A percentile compares a stretch with the other conserved stretches of the same genome.
These are phyloP conservation scores for Anabas testudineus DNA, from an alignment of 2,797 vertebrate species.

Conservation along the genomic window DNA sequence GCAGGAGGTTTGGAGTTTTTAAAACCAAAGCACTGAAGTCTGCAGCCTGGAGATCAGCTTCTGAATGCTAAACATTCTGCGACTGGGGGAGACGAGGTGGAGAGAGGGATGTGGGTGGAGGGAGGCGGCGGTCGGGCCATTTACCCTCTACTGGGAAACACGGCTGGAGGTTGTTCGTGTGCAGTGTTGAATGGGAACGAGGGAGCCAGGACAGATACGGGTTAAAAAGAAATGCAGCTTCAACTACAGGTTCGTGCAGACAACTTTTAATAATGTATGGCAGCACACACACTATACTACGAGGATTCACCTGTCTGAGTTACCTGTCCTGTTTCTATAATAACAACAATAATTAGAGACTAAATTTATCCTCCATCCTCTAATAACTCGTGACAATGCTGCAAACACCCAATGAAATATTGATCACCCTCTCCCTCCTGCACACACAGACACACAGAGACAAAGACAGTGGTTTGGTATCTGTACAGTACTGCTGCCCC, in stretches of 20 bases:
- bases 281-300: not conserved
- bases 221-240: conserved; percentile 13
- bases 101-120: conserved; percentile 5
- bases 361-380: conserved; percentile 4
- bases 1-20: not conserved
- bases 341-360: conserved; percentile 10
- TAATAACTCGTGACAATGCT: conserved; percentile 27
- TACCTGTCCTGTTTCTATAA: not conserved
- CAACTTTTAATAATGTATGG: conserved; percentile 56
- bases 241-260: conserved; percentile 22
- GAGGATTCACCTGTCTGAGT: conserved; percentile 14
- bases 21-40: conserved; percentile 21
- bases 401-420: conserved; percentile 53
- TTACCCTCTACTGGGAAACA: conserved; percentile 10
- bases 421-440: conserved; percentile 37
- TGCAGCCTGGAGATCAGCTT: conserved; percentile 38
- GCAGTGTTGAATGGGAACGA: conserved; percentile 23
- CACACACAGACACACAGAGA: conserved; percentile 26
- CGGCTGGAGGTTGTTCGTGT: conserved; percentile 21
- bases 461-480: conserved; percentile 63
- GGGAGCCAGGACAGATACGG: conserved; percentile 8
- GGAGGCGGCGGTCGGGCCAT: conserved; percentile 21
- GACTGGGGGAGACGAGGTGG: not conserved
- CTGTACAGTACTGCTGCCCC: conserved; percentile 69
- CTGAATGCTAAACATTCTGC: conserved; percentile 51